Evolutionary conservation across 2,113 vertebrate species (phyloP).

Genomic region (Oophaga pumilio): DNA sequence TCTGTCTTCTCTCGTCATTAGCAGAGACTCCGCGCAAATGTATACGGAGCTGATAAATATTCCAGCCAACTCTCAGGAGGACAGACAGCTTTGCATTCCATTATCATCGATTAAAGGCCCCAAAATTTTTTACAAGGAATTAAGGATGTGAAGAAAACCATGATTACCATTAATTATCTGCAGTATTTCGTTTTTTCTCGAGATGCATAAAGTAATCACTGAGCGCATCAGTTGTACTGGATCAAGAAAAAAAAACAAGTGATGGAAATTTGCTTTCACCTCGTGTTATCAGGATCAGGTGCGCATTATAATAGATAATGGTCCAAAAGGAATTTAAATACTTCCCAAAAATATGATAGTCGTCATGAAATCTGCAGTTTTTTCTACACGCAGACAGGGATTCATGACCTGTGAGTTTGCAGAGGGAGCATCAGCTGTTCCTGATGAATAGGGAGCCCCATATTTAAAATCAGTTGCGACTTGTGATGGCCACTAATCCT

Average conservation of each 20-base stretch:
- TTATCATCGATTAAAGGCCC: slow-evolving; percentile 41
- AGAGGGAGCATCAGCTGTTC: background rate
- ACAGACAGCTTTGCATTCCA: slow-evolving; percentile 37
- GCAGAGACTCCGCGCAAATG: slow-evolving; percentile 31
- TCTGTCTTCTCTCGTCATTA: slow-evolving; percentile 38
- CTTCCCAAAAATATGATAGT: no score
- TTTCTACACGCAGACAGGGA: no score
- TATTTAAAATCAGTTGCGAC: background rate
- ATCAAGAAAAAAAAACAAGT: background rate
- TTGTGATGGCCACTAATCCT: background rate
- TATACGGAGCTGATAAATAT: slow-evolving; percentile 47
- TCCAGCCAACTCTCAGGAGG: slow-evolving; percentile 31
- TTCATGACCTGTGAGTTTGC: no score
- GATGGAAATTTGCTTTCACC: background rate
- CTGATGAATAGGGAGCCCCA: background rate
- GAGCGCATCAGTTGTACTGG: background rate
- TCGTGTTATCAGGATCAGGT: background rate
- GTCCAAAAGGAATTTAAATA: background rate
- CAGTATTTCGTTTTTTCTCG: background rate
- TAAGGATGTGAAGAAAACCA: slow-evolving; percentile 11
- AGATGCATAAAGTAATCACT: background rate
- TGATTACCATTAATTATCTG: slow-evolving; percentile 40
- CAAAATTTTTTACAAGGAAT: slow-evolving; percentile 13
- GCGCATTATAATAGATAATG: background rate
- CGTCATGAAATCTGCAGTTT: no score